Evolutionary conservation across 2,888 invertebrate species (phyloP).

Genomic region (Halocaridina rubra): DNA sequence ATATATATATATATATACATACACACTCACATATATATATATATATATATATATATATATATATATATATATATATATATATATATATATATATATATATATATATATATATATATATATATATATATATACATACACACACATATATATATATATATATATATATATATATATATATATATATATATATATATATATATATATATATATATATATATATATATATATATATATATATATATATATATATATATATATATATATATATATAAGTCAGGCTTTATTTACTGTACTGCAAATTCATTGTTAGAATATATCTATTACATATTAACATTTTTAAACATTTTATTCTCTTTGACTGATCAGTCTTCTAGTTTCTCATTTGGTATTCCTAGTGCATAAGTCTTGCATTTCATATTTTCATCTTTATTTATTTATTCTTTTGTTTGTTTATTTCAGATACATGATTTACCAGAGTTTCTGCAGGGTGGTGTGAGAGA

Average conservation of each 20-base stretch:
- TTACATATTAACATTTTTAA: too few species aligned
- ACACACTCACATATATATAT: slow-evolving; percentile 7
- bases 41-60: slow-evolving; percentile 21
- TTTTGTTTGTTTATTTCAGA: slow-evolving; percentile 1
- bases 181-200: not conserved
- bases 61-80: slow-evolving; percentile 13
- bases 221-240: not conserved
- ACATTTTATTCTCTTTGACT: too few species aligned
- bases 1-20: not conserved
- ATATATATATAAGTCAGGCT: too few species aligned
- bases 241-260: too few species aligned
- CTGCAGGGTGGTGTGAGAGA: slow-evolving; percentile 53
- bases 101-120: slow-evolving; percentile 2
- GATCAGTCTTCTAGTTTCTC: too few species aligned
- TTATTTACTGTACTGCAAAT: too few species aligned
- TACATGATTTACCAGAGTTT: slow-evolving; percentile 57
- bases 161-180: not conserved
- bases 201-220: not conserved
- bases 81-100: not conserved
- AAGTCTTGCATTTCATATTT: too few species aligned
- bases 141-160: not conserved
- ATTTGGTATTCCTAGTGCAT: too few species aligned
- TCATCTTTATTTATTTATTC: not conserved
- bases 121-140: not conserved
- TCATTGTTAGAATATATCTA: too few species aligned